Evolutionary conservation across 2,113 vertebrate genomes (phyloP).

Genomic region (Amphiprion percula): DNA sequence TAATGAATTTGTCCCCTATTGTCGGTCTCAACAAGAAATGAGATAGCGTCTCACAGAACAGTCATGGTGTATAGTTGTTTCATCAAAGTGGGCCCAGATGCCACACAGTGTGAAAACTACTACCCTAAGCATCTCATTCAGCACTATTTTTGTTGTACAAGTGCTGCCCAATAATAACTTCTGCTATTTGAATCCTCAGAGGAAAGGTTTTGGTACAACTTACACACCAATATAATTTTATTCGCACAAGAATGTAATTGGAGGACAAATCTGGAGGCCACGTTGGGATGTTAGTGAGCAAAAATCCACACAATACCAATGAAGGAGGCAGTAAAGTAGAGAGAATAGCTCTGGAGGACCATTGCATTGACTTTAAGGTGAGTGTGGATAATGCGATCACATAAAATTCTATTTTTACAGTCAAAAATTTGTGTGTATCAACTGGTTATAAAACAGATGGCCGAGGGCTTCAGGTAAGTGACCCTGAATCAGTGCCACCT

Average conservation of each 20-base stretch:
- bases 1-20: slow-evolving; percentile 36
- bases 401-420: background rate
- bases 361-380: background rate
- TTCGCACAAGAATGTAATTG: background rate
- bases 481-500: slow-evolving; percentile 22
- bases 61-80: slow-evolving; percentile 10
- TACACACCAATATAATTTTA: background rate
- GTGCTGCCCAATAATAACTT: background rate
- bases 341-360: background rate
- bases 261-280: background rate
- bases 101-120: slow-evolving; percentile 6
- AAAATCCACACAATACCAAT: background rate
- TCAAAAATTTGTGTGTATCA: background rate
- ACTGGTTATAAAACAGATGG: slow-evolving; percentile 30
- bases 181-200: background rate
- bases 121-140: slow-evolving; percentile 4
- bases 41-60: slow-evolving; percentile 14
- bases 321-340: background rate
- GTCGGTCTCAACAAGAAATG: slow-evolving; percentile 19
- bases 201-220: background rate
- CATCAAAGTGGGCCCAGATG: background rate
- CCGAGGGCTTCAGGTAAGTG: slow-evolving; percentile 9
- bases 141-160: slow-evolving; percentile 11
- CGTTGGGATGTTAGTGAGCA: background rate
- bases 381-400: background rate